Evolutionary conservation across 1,140 invertebrate genomes (phyloP), one percentile per base, ranked within the genome.

Genomic region (Drosophila orosa): DNA sequence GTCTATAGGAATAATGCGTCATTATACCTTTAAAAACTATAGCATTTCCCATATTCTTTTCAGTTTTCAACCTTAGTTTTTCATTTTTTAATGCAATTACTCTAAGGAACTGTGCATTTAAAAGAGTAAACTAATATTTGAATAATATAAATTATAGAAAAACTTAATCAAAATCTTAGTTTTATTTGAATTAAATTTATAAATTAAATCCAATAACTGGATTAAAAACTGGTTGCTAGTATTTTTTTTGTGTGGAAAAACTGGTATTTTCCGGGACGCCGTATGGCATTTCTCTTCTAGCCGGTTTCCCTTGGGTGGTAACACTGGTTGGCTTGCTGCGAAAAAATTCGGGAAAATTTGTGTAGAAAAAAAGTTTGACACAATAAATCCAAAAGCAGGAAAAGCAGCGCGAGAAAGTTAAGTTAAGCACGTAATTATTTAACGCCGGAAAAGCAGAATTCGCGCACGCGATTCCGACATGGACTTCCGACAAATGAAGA

Each of bases 401-500:
- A 19, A 37, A 37, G 45, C 13, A 35, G 13, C 13, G 19, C 31
- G 8, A 10, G 3, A 12, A 31, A 25, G 15, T 19, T 22, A 19
- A 31, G 6, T 19, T 3, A 22, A 45, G 15, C 7, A 24, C 9
- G 4, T 12, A n/a, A 25, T 29, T 1, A 12, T n/a, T 24, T 57
- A 31, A 37, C n/a, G 35, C 40, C 31, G 48, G 15, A 5, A n/a
- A 39, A 69, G 19, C 13, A 71, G 31, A 7, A 47, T n/a, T 37
- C 40, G 27, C 27, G 58, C 9, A 33, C 22, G 17, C 24, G 19
- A 25, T 13, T 31, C 15, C 25, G 22, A 8, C 7, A 83, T 83
- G 80, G 80, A 83, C 39, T 79, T 27, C 31, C 66, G 68, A 17
- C 66, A 48, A 54, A 12, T 68, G 50, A 69, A 74, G 27, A 79